Evolutionary conservation across 2,113 vertebrate genomes (phyloP), one percentile per base, ranked within the genome.

Genomic region (Chaenogobius annularis): DNA sequence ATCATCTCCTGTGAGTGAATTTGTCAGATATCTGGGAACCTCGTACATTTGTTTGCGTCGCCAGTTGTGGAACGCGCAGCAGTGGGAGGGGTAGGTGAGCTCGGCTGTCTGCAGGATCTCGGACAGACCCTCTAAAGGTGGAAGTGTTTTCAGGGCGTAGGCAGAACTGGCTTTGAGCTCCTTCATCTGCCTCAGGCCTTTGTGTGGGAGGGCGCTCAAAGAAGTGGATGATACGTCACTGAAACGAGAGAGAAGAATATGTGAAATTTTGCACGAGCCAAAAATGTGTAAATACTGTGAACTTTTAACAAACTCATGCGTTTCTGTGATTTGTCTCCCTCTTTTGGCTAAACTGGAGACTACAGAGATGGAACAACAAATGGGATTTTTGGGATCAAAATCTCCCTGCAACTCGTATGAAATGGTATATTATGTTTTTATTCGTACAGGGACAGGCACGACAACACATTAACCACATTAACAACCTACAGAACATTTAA

Each of bases 1-100:
- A 56, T 74, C 12, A 70, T 78, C 26, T 31, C 26, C 26, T 31
- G 26, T 31, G 26, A 31, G 26, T 31, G 26, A 31, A 31, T 31
- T 31, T 31, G 26, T 31, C 26, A 19, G 17, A n/a, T 54, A n/a
- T 54, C 8, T 10, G 50, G 2, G 19, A 8, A 7, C 9, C 2
- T 54, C 2, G 19, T 85, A 93, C 92, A 88, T 91, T 73, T 91
- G 89, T 79, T 87, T 94, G 83, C 83, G 79, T 3, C 79, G 79
- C 91, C 93, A 90, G 9, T 92, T 92, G 83, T 88, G 88, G 85
- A 98, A 97, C 70, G 96, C 96, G 15, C 97, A 98, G 92, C 97
- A 98, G 92, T 98, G 96, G 85, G 96, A 97, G 23, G 96, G 93
- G 73, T 97, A 98, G 0, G 96, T 96, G 75, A 98, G 84, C 12